phyloP scores from a whole-genome alignment of 2,113 vertebrate species.

The Diphyllodes magnificus region DNA sequence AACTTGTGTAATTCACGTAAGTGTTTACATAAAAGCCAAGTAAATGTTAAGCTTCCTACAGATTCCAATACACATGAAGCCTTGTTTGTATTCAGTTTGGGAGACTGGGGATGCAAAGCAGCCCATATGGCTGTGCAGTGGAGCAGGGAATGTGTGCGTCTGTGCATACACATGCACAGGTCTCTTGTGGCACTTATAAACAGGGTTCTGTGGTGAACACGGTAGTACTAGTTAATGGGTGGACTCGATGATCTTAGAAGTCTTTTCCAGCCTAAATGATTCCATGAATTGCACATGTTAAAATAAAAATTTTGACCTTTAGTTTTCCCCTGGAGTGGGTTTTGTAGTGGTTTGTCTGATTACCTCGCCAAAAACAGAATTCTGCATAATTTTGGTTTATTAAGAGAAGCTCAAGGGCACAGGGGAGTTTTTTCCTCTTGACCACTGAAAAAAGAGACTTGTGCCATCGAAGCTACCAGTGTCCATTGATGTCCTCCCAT shows the following conservation, averaged over 20 bases:
- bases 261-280: neutral
- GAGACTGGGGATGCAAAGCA: neutral
- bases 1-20: constrained; percentile 30
- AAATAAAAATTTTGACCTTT: neutral
- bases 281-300: neutral
- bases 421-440: neutral
- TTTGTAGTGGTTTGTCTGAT: neutral
- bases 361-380: neutral
- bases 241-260: neutral
- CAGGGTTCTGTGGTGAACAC: neutral
- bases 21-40: constrained; percentile 64
- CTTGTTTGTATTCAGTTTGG: neutral
- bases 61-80: neutral
- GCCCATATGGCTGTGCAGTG: neutral
- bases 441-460: neutral
- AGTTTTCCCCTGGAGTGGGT: neutral
- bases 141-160: neutral
- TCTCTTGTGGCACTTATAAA: neutral
- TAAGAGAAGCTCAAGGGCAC: neutral
- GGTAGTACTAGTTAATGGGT: neutral
- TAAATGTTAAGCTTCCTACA: constrained; percentile 50
- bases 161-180: neutral
- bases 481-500: neutral
- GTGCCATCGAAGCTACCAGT: neutral
- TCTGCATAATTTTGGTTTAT: neutral